phyloP scores from a whole-genome alignment of 2,797 vertebrate species.

The Poeciliopsis turneri region DNA sequence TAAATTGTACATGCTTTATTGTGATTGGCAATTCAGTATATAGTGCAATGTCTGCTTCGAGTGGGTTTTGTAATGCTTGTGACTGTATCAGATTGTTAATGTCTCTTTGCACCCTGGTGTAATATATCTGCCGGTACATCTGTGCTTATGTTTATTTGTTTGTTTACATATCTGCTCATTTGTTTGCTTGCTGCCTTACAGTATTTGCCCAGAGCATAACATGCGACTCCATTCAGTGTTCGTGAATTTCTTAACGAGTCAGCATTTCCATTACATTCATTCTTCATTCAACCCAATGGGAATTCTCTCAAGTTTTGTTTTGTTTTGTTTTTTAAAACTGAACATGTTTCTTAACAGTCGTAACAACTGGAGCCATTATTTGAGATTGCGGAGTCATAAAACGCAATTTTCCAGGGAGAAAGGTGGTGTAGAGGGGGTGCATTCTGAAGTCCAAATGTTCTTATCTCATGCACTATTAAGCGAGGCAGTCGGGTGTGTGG shows the following conservation, averaged over 20 bases:
- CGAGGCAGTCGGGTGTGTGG: constrained; percentile 78
- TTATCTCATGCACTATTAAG: constrained; percentile 85
- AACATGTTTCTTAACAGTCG: constrained; percentile 26
- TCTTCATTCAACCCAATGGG: constrained; percentile 29
- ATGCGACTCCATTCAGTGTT: background rate
- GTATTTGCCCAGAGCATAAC: constrained; percentile 6
- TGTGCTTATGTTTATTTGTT: constrained; percentile 38
- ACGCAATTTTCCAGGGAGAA: constrained; percentile 75
- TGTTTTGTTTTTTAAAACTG: constrained; percentile 29
- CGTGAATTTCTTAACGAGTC: constrained; percentile 6
- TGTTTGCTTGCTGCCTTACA: constrained; percentile 2
- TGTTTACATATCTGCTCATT: constrained; percentile 37
- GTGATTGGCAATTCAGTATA: background rate
- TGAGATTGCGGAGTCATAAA: constrained; percentile 68
- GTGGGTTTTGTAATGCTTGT: constrained; percentile 9
- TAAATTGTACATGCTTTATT: background rate
- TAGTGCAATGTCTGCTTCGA: background rate
- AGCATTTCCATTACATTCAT: constrained; percentile 28
- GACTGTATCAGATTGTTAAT: constrained; percentile 33
- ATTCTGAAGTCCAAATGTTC: constrained; percentile 81
- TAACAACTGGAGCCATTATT: constrained; percentile 57
- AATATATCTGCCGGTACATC: constrained; percentile 36
- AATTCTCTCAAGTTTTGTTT: constrained; percentile 30
- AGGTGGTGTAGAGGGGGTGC: constrained; percentile 28
- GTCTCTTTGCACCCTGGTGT: constrained; percentile 29